Conservation (phyloP, 2,113 vertebrate species). For the Chloebia gouldiae region DNA sequence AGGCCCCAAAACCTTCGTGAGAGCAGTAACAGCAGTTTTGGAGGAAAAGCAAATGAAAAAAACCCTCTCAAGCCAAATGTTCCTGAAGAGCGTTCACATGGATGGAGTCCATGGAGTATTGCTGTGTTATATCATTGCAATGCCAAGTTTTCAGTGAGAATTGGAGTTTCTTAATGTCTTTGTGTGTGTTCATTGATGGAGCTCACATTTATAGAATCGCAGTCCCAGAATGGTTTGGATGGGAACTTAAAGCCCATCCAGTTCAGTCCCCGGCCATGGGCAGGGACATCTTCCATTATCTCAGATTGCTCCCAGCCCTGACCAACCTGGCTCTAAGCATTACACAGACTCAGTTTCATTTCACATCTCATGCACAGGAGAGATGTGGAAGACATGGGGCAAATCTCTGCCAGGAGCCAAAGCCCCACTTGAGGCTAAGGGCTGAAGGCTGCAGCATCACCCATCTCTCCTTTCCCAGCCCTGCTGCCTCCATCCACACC, state of each 20-base stretch:
- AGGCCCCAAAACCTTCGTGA: not conserved
- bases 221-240: not conserved
- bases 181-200: not conserved
- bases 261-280: not conserved
- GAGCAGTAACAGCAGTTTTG: not conserved
- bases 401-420: not conserved
- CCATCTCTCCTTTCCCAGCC: not conserved
- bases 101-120: not conserved
- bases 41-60: not conserved
- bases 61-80: not conserved
- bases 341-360: not conserved
- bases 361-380: not conserved
- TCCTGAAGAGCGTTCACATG: not conserved
- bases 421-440: not conserved
- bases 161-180: not conserved
- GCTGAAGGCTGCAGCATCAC: not conserved
- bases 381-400: not conserved
- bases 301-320: not conserved
- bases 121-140: not conserved
- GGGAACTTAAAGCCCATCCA: not conserved
- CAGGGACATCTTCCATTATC: not conserved
- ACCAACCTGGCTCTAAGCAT: not conserved
- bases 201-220: not conserved
- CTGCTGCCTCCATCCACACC: not conserved
- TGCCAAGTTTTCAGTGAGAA: conserved; percentile 10